A percentile compares a stretch with the other conserved stretches of the same genome.
These are phyloP conservation scores for Sussaba pulchella DNA, from an alignment of 2,888 invertebrate species.

Conservation along the genomic window DNA sequence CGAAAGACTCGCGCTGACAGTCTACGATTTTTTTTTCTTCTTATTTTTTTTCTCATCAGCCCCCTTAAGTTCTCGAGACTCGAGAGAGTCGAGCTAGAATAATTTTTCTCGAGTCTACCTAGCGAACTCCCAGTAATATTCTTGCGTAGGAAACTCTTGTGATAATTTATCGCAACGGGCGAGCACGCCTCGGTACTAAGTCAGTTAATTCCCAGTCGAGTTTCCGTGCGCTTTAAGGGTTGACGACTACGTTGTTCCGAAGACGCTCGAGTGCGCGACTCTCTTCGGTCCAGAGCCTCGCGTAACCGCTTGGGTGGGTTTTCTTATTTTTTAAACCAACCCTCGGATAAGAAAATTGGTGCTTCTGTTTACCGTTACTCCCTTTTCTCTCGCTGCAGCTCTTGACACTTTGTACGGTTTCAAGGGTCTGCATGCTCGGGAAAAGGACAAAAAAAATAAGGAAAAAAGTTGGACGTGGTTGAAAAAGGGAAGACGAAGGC, in stretches of 20 bases:
- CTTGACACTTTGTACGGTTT: slow-evolving; percentile 56
- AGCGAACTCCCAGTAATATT: slow-evolving; percentile 22
- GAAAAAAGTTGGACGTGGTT: neutral
- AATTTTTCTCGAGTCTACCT: slow-evolving; percentile 17
- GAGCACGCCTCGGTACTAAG: too few relatives aligned
- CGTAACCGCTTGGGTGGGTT: slow-evolving; percentile 51
- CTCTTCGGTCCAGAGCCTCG: neutral
- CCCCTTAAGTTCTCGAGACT: slow-evolving; percentile 19
- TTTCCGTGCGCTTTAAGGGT: slow-evolving; percentile 75
- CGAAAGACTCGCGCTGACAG: slow-evolving; percentile 50
- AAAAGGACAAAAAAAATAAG: slow-evolving; percentile 7
- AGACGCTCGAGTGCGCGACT: slow-evolving; percentile 53
- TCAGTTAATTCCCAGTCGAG: slow-evolving; percentile 31
- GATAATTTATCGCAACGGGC: slow-evolving; percentile 70
- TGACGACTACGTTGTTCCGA: slow-evolving; percentile 66
- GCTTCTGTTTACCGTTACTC: slow-evolving; percentile 78
- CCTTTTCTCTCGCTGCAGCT: slow-evolving; percentile 64
- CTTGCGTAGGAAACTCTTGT: slow-evolving; percentile 62
- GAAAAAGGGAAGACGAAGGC: slow-evolving; percentile 20
- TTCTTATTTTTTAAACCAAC: slow-evolving; percentile 34
- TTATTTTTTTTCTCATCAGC: slow-evolving; percentile 8
- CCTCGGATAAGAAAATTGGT: slow-evolving; percentile 59
- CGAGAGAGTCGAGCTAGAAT: slow-evolving; percentile 19
- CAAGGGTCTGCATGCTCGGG: slow-evolving; percentile 47
- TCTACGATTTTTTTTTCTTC: slow-evolving; percentile 47